Evolutionary conservation across 2,888 invertebrate species (phyloP).

Genomic region (Crepidodera aurea): DNA sequence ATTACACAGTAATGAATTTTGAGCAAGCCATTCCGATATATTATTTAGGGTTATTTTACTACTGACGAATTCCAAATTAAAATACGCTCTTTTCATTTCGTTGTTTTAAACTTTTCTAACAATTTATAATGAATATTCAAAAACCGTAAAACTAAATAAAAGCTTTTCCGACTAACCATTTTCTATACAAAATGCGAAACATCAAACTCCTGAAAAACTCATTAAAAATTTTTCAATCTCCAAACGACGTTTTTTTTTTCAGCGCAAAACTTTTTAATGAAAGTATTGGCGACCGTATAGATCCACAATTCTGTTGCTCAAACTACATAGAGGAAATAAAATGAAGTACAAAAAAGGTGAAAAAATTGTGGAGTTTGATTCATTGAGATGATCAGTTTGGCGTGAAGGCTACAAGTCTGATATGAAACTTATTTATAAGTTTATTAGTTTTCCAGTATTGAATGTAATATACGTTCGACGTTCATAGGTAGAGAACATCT

Average conservation of each 20-base stretch:
- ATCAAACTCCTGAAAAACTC: neutral
- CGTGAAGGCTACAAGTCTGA: conserved; percentile 28
- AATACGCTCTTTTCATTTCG: no score
- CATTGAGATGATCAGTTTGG: conserved; percentile 29
- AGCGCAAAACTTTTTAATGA: conserved; percentile 1
- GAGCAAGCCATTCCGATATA: no score
- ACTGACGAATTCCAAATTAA: no score
- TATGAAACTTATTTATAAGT: conserved; percentile 27
- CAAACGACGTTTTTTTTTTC: neutral
- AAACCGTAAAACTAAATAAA: no score
- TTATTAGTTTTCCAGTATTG: no score
- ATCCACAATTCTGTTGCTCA: neutral
- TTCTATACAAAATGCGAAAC: neutral
- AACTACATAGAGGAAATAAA: neutral
- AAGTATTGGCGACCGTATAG: neutral
- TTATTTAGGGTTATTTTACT: no score
- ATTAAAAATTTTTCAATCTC: conserved; percentile 5
- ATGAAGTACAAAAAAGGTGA: neutral
- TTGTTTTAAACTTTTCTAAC: no score
- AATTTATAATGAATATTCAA: no score
- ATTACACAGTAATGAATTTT: no score
- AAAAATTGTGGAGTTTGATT: conserved; percentile 31
- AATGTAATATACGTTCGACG: no score
- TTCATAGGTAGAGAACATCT: no score
- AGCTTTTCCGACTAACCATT: no score